Evolutionary conservation across 2,888 invertebrate species (phyloP).

Genomic region (Cryptocephalus primarius): DNA sequence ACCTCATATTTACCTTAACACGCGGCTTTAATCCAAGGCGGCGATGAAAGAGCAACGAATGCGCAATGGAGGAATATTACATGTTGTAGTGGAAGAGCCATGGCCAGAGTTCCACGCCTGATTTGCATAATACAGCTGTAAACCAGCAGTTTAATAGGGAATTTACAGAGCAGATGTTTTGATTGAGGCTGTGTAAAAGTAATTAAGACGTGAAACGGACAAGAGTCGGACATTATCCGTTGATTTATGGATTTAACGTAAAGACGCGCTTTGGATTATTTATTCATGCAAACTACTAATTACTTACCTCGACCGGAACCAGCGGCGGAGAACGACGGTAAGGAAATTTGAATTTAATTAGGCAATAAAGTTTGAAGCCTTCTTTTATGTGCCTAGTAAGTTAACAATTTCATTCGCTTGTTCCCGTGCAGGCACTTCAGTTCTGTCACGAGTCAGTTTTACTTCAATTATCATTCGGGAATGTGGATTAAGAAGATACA

Average conservation of each 20-base stretch:
- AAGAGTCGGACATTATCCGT: slow-evolving; percentile 21
- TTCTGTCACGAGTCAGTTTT: no score
- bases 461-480: no score
- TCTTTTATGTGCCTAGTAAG: no score
- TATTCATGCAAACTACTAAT: slow-evolving; percentile 26
- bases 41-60: no score
- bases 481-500: no score
- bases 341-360: no score
- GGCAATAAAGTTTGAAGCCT: no score
- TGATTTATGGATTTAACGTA: slow-evolving; percentile 24
- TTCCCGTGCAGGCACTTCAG: no score
- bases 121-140: slow-evolving; percentile 19
- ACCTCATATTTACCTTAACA: no score
- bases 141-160: slow-evolving; percentile 20
- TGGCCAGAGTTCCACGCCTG: slow-evolving; percentile 1
- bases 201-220: slow-evolving; percentile 25
- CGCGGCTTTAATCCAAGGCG: no score
- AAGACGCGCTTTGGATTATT: slow-evolving; percentile 19
- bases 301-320: slow-evolving; percentile 13
- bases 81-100: background rate
- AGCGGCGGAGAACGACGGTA: background rate
- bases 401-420: no score
- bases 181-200: slow-evolving; percentile 28
- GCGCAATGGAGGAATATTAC: no score
- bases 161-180: slow-evolving; percentile 30